Evolutionary conservation across 2,888 invertebrate genomes (phyloP), one percentile per base, ranked within the genome.

Genomic region (Sinohyriopsis cumingii): DNA sequence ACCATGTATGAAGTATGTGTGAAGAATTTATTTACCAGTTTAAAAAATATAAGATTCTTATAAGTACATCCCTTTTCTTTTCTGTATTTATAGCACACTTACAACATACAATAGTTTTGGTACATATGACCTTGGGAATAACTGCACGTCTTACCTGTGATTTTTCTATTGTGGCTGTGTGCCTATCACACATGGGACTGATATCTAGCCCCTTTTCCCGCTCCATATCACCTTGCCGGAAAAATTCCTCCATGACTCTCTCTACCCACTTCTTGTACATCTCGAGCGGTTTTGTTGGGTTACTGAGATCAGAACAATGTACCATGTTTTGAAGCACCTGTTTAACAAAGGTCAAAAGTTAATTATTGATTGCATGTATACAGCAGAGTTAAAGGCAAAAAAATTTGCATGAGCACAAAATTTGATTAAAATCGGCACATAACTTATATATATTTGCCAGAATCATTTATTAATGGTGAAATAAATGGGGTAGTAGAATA

Each of bases 161-260:
- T 92, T 99, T 99, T 91, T 99, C 99, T 89, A 99, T 95, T 57
- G 98, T 98, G 65, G 98, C 95, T 88, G 96, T 98, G 88, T 95
- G 95, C 82, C 98, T 93, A 91, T 99, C 99, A 91, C 99, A 99
- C 99, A 99, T 99, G 33, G 99, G 98, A 90, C 97, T 97, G 82
- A 99, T 96, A 88, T 99, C 98, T 93, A 99, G 94, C 84, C 97
- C 96, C 82, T 95, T 94, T 84, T 97, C 97, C 81, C 96, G 93
- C 90, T 99, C 99, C 81, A 95, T 94, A 90, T 99, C 99, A 68
- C 99, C 99, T 91, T 99, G 99, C 84, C 95, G 94, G 94, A 98
- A 99, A 93, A 99, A 99, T 91, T 99, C 99, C 90, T 98, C 97
- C 97, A 99, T 97, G 62, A 99, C 93, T 74, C 97, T 92, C 68